These are phyloP conservation scores for Dromas ardeola DNA, from an alignment of 2,113 vertebrate species.

Conservation along the genomic window DNA sequence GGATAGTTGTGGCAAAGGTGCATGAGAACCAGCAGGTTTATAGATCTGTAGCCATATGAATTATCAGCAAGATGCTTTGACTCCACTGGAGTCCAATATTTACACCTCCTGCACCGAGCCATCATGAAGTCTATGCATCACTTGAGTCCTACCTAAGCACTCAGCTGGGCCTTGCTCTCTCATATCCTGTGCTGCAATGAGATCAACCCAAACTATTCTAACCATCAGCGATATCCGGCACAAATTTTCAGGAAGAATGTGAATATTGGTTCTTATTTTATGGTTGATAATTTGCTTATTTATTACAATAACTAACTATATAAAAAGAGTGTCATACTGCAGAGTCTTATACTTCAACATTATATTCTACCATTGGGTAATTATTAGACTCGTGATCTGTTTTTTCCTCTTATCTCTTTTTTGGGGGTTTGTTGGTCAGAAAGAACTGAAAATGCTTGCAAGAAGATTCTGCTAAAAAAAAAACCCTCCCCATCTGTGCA, in stretches of 20 bases:
- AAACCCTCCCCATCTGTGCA: background rate
- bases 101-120: background rate
- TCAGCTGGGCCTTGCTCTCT: background rate
- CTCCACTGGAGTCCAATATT: constrained; percentile 20
- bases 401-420: background rate
- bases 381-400: background rate
- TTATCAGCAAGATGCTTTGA: constrained; percentile 45
- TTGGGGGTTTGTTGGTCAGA: background rate
- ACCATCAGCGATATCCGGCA: background rate
- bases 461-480: background rate
- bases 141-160: background rate
- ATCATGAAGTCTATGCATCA: background rate
- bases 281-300: background rate
- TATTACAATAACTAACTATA: background rate
- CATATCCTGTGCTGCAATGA: background rate
- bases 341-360: background rate
- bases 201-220: background rate
- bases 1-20: constrained; percentile 48
- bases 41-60: constrained; percentile 51
- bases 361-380: background rate
- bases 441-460: background rate
- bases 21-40: constrained; percentile 50
- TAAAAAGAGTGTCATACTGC: background rate
- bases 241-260: background rate
- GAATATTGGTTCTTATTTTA: background rate